Evolutionary conservation across 2,113 vertebrate species (phyloP).

Genomic region (Cacatua alba): DNA sequence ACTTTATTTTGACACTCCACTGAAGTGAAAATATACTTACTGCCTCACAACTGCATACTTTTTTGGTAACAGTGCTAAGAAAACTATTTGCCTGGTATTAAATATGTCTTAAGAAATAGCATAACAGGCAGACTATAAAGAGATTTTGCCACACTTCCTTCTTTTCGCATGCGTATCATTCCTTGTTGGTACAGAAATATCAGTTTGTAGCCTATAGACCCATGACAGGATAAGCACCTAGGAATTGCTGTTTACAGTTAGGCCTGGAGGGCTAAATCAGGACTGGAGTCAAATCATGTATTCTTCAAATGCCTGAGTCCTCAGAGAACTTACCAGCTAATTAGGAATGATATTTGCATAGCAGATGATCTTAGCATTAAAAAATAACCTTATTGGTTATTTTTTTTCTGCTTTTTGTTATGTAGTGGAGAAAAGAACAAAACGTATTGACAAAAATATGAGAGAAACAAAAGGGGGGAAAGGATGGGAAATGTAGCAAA

Average conservation of each 20-base stretch:
- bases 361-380: background rate
- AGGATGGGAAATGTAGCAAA: background rate
- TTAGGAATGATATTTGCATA: background rate
- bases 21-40: background rate
- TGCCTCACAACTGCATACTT: background rate
- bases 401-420: background rate
- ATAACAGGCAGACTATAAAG: background rate
- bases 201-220: background rate
- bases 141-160: background rate
- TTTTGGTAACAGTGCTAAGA: background rate
- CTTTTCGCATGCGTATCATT: background rate
- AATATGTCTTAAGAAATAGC: background rate
- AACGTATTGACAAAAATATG: background rate
- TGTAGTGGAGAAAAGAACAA: background rate
- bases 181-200: background rate
- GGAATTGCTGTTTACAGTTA: background rate
- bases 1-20: background rate
- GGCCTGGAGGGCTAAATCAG: background rate
- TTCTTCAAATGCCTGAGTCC: background rate
- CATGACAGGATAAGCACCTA: background rate
- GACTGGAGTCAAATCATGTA: background rate
- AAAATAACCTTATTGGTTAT: background rate
- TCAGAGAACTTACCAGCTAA: background rate
- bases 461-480: background rate
- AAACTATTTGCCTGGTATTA: background rate